Conservation (phyloP, 1,140 invertebrate genomes). For the Nephila pilipes region DNA sequence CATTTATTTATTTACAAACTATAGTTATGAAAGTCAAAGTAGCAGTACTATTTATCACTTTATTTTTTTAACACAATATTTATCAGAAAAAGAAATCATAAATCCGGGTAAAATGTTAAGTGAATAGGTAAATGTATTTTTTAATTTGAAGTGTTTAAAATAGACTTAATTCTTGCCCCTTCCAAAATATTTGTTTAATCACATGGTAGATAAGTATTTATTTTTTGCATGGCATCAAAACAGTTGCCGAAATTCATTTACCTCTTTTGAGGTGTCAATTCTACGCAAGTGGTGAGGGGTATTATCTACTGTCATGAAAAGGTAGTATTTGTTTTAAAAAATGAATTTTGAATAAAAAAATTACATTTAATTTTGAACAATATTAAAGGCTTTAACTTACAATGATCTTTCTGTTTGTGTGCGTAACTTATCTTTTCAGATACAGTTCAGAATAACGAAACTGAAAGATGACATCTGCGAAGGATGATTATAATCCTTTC, state of each 20-base stretch:
- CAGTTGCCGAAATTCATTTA: constrained; percentile 20
- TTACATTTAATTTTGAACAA: neutral
- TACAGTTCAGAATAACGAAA: constrained; percentile 42
- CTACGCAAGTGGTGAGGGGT: neutral
- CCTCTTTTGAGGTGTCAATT: constrained; percentile 40
- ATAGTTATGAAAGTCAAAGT: too few species aligned
- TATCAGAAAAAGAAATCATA: too few species aligned
- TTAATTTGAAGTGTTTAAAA: too few species aligned
- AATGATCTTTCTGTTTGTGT: constrained; percentile 34
- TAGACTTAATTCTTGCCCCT: too few species aligned
- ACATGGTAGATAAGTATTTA: neutral
- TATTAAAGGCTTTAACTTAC: neutral
- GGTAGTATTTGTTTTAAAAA: neutral
- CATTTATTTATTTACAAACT: too few species aligned
- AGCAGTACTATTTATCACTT: too few species aligned
- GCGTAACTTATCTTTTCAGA: constrained; percentile 43
- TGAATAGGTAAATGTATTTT: too few species aligned
- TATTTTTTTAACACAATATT: too few species aligned
- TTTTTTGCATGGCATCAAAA: constrained; percentile 15
- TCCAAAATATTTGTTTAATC: neutral
- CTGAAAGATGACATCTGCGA: constrained; percentile 71
- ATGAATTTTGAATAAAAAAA: neutral
- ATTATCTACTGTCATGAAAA: constrained; percentile 22
- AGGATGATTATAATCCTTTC: constrained; percentile 75
- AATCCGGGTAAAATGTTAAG: too few species aligned